A percentile compares a stretch with the other conserved stretches of the same genome.
phyloP scores from a whole-genome alignment of 2,888 invertebrate species.

The Trilocha varians region DNA sequence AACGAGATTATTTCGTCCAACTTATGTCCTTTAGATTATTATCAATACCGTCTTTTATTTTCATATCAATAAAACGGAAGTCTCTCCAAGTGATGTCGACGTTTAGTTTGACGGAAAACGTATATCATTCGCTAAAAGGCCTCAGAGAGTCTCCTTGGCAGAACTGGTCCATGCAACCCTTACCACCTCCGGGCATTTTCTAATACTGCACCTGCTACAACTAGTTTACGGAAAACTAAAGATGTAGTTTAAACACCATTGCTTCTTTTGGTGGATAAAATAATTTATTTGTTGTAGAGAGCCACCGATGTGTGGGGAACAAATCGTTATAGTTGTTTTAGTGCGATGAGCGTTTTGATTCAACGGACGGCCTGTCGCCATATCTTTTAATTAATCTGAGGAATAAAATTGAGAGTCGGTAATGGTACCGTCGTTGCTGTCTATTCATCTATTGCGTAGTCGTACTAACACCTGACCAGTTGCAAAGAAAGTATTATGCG shows the following conservation, averaged over 20 bases:
- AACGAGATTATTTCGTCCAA: too few relatives aligned
- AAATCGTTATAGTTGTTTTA: constrained; percentile 25
- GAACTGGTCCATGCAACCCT: constrained; percentile 67
- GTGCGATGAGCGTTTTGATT: constrained; percentile 55
- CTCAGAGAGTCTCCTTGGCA: constrained; percentile 49
- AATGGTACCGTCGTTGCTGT: constrained; percentile 45
- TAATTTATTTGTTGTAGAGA: not conserved
- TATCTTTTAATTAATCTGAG: constrained; percentile 71
- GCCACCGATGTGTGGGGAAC: constrained; percentile 13
- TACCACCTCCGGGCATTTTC: constrained; percentile 47
- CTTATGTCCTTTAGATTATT: too few relatives aligned
- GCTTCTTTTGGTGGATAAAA: constrained; percentile 19
- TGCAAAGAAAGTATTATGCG: not conserved
- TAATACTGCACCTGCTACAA: constrained; percentile 51
- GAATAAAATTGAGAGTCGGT: constrained; percentile 55
- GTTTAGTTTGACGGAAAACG: constrained; percentile 56
- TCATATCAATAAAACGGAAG: too few relatives aligned
- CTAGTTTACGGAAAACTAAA: constrained; percentile 25
- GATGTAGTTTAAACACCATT: constrained; percentile 31
- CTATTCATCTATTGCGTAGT: constrained; percentile 35
- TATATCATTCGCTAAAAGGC: constrained; percentile 59
- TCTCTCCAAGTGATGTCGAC: constrained; percentile 29
- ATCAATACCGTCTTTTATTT: too few relatives aligned
- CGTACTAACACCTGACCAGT: constrained; percentile 8
- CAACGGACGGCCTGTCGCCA: constrained; percentile 34